Evolutionary conservation across 37 sponge, comb jelly and placozoan species (phyloP).

Genomic region (Amphimedon queenslandica): DNA sequence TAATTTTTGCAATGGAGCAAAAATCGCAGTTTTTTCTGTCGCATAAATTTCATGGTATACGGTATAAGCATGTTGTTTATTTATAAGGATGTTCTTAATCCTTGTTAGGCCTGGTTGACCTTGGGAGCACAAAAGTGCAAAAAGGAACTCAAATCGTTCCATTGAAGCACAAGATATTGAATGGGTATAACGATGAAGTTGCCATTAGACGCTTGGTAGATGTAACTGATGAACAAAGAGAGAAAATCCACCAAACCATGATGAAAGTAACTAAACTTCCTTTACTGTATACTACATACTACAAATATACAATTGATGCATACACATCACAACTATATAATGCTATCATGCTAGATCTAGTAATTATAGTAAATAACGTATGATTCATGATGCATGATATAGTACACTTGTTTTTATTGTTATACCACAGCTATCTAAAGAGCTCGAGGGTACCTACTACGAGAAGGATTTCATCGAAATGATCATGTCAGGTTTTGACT

Average conservation of each 20-base stretch:
- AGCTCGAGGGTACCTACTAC: background rate
- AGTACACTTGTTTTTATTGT: no score
- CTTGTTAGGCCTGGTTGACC: background rate
- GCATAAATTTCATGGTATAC: no score
- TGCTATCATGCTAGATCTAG: no score
- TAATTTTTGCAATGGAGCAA: no score
- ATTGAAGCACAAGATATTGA: background rate
- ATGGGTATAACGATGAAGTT: background rate
- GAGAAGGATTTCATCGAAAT: constrained; percentile 6
- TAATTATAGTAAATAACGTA: no score
- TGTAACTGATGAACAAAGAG: background rate
- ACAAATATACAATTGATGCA: no score
- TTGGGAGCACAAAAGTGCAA: background rate
- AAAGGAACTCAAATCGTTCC: background rate
- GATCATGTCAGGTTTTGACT: constrained; percentile 1
- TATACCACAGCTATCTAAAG: background rate
- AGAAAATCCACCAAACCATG: background rate
- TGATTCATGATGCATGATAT: no score
- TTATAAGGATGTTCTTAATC: no score
- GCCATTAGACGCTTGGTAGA: background rate
- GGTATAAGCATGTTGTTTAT: no score
- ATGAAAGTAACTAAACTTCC: background rate
- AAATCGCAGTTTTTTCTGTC: no score
- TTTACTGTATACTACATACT: no score
- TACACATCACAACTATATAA: no score